These are phyloP conservation scores for Eristalinus aeneus DNA, from an alignment of 2,888 invertebrate genomes.

Conservation along the genomic window DNA sequence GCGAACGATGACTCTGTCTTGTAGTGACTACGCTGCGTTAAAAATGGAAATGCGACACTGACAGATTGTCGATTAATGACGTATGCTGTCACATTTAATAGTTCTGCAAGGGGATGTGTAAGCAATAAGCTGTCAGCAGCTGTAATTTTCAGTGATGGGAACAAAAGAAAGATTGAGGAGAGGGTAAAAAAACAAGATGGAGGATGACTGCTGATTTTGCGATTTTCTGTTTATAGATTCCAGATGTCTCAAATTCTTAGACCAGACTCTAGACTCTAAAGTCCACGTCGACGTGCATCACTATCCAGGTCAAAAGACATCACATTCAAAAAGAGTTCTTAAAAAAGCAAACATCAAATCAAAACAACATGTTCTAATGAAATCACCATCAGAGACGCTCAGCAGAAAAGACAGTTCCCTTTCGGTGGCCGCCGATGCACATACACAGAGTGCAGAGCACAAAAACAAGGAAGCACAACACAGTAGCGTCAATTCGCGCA, in stretches of 20 bases:
- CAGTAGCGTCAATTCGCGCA: conserved; percentile 6
- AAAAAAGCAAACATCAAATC: not conserved
- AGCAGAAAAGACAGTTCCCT: not conserved
- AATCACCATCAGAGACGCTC: not conserved
- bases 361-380: not conserved
- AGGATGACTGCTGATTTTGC: no score
- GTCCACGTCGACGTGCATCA: not conserved
- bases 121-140: not conserved
- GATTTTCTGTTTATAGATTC: no score
- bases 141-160: not conserved
- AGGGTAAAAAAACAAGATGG: no score
- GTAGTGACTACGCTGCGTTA: not conserved
- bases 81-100: not conserved
- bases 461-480: conserved; percentile 58
- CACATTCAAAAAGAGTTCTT: not conserved
- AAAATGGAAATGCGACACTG: not conserved
- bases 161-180: not conserved
- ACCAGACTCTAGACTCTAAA: no score
- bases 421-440: conserved; percentile 2
- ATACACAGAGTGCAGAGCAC: conserved; percentile 1
- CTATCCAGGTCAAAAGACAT: not conserved
- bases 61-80: not conserved
- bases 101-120: not conserved
- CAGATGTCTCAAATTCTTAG: no score
- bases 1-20: not conserved